A percentile compares a stretch with the other conserved stretches of the same genome.
Evolutionary conservation across 2,888 invertebrate genomes (phyloP).

Genomic region (Therioaphis trifolii): DNA sequence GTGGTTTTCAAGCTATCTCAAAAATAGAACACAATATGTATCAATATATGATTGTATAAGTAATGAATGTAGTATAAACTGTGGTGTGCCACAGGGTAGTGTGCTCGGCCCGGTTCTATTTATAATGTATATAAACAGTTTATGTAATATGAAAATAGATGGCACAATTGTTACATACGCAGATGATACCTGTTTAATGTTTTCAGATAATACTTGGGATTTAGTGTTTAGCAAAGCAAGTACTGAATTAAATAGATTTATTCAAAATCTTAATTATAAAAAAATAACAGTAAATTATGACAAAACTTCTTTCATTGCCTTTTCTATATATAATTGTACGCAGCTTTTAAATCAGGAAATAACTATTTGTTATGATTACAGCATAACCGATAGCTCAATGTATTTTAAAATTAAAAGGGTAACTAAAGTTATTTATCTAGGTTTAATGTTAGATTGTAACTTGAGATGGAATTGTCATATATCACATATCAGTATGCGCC

Average conservation of each 20-base stretch:
- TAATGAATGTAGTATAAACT: background rate
- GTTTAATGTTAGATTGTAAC: background rate
- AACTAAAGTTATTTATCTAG: background rate
- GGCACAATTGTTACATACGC: background rate
- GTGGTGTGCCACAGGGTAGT: background rate
- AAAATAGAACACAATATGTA: background rate
- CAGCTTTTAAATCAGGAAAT: background rate
- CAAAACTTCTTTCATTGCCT: background rate
- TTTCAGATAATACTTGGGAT: background rate
- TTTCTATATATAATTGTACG: background rate
- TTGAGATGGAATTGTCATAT: background rate
- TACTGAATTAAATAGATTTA: background rate
- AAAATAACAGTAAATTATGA: background rate
- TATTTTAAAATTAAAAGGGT: background rate
- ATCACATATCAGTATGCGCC: background rate
- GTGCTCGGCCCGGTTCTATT: background rate
- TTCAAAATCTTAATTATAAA: background rate
- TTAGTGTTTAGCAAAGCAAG: background rate
- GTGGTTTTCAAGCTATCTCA: background rate
- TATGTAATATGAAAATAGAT: constrained; percentile 15
- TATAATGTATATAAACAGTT: constrained; percentile 4
- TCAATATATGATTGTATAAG: background rate
- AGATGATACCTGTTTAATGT: background rate
- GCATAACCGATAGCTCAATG: too few relatives aligned
- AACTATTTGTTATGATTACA: background rate